Evolutionary conservation across 37 sponge, comb jelly and placozoan species (phyloP), one percentile per base, ranked within the genome.

Genomic region (Amphimedon queenslandica): DNA sequence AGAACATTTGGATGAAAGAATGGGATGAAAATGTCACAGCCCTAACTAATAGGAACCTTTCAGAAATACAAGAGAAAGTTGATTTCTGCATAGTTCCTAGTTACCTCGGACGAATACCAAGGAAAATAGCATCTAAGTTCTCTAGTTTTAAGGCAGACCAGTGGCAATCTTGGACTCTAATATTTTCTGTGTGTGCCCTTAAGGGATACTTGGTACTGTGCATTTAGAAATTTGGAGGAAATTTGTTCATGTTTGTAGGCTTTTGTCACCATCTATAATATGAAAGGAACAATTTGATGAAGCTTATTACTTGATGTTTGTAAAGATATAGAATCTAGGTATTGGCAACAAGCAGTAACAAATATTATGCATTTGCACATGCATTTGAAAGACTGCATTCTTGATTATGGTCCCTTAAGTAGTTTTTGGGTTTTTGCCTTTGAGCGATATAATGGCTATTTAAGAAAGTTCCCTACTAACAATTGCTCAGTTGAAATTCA

Each of bases 101-200:
- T 56, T 69, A 55, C 55, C 70, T 72, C 38, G 87, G 87, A 5
- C 32, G 81, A 58, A 34, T 87, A 27, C 77, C 82, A 33, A 25
- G 37, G 1, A 87, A 68, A 29, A 82, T 87, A n/a, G 31, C 37
- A 1, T 81, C 74, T 28, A 53, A 61, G 8, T 82, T 57, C 55
- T 51, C 69, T 66, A 78, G 78, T 1, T 82, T 87, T 38, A 82
- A 67, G 18, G 88, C 88, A 36, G 73, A 81, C 41, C 82, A 87
- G 63, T 87, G 88, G 88, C 61, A 53, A 23, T 77, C 40, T 27
- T 87, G 88, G 88, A 82, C 64, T 33, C 57, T 69, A 24, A 66
- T 81, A 3, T 81, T 72, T 60, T 87, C 88, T 34, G 58, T 77
- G 13, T 35, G 77, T n/a, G 39, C 66, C 18, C 32, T 81, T 20